phyloP scores from a whole-genome alignment of 92 coral and sea anemone genomes.

The Montipora capitata region DNA sequence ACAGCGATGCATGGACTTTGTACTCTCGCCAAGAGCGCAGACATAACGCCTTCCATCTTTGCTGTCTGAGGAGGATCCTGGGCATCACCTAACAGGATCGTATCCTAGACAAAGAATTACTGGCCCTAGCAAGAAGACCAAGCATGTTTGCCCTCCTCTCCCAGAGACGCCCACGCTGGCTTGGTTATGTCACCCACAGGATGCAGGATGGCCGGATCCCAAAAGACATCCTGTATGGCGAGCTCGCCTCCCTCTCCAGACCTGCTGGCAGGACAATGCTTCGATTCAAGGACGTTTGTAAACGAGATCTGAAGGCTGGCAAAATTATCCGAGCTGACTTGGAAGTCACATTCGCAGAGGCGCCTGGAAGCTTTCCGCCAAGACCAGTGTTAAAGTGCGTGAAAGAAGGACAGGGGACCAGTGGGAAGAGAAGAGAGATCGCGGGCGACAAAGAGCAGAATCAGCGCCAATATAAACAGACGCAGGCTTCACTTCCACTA shows the following conservation, averaged over 20 bases:
- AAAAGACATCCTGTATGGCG: conserved; percentile 48
- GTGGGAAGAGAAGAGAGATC: too few relatives aligned
- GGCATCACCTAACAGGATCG: conserved; percentile 51
- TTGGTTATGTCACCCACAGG: conserved; percentile 47
- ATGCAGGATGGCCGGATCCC: conserved; percentile 56
- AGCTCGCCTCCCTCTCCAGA: conserved; percentile 20
- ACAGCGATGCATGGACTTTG: conserved; percentile 35
- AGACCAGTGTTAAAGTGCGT: too few relatives aligned
- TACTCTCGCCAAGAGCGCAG: conserved; percentile 35
- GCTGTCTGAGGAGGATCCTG: conserved; percentile 58
- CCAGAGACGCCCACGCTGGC: conserved; percentile 63
- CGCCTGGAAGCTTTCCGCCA: too few relatives aligned
- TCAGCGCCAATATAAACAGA: too few relatives aligned
- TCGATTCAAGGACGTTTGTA: not conserved
- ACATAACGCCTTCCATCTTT: conserved; percentile 51
- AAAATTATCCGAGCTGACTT: too few relatives aligned
- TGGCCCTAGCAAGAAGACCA: conserved; percentile 18
- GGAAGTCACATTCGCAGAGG: too few relatives aligned
- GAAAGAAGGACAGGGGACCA: too few relatives aligned
- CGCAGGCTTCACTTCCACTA: too few relatives aligned
- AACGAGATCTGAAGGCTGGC: not conserved
- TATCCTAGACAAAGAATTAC: conserved; percentile 43
- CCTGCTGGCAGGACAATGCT: not conserved
- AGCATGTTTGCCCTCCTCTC: conserved; percentile 47
- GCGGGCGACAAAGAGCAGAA: too few relatives aligned